Evolutionary conservation across 2,797 vertebrate species (phyloP), one percentile per base, ranked within the genome.

Genomic region (Jordanella pulchra): DNA sequence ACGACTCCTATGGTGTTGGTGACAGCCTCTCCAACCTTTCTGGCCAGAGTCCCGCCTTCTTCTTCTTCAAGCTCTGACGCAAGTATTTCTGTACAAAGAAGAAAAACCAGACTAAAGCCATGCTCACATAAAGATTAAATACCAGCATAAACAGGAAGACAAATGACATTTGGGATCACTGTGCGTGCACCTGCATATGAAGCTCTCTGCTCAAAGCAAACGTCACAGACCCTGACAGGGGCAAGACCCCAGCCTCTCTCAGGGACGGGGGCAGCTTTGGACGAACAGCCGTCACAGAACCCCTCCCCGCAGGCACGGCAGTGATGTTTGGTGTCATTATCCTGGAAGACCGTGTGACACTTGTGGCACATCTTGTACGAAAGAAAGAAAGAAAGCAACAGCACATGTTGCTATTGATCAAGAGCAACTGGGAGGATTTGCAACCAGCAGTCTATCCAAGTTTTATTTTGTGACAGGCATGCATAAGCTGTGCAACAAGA

Each of bases 301-400:
- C 98, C 98, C 86, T 99, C 98, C 76, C 98, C 98, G 17, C 98
- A 99, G 89, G 97, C 96, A 88, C 98, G 96, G 89, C 98, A 99
- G 92, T 99, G 98, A 86, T 99, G 98, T 91, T 99, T 99, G 32
- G 96, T 97, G 92, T 99, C 97, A 0, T 98, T 99, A 77, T 97
- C 97, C 92, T 97, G 96, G 93, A 99, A 99, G 82, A 95, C 93
- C 0, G 86, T 78, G 30, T 94, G 95, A 88, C 98, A 99, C 83
- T 97, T 97, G 87, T 94, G 95, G 93, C 98, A 99, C 86, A 87
- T 96, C 98, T 99, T 77, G 69, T 65, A 72, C 12, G 21, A 72
- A 25, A 78, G 17, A 55, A 72, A 76, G 73, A 47, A 76, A 44
- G 39, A 44, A n/a, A 75, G 79, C 7, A 84, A 86, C 65, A 81